These are phyloP conservation scores for Magallana ariakensis DNA, from an alignment of 1,140 invertebrate genomes.

Conservation along the genomic window DNA sequence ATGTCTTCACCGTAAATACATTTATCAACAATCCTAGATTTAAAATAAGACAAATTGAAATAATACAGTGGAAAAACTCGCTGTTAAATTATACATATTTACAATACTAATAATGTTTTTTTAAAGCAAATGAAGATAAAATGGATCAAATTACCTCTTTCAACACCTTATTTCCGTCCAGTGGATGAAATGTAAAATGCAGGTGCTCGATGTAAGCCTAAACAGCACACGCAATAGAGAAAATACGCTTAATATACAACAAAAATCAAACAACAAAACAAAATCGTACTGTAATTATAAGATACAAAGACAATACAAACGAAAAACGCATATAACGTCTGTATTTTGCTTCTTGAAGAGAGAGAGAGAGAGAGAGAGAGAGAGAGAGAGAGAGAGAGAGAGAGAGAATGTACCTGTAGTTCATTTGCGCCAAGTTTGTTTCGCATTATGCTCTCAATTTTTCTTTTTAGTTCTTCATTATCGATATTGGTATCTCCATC, in stretches of 20 bases:
- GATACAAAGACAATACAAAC: background rate
- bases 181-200: background rate
- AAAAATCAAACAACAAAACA: no score
- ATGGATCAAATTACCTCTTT: background rate
- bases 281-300: background rate
- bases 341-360: background rate
- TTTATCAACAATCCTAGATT: background rate
- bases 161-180: background rate
- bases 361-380: slow-evolving; percentile 27
- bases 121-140: background rate
- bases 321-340: background rate
- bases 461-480: background rate
- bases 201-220: background rate
- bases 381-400: slow-evolving; percentile 26
- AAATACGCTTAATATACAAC: background rate
- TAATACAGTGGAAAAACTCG: background rate
- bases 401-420: slow-evolving; percentile 10
- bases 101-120: background rate
- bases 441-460: background rate
- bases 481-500: no score
- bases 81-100: background rate
- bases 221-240: background rate
- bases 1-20: no score
- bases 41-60: background rate
- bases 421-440: background rate